Conservation (phyloP, 2,888 invertebrate genomes). For the Phasia obesa region DNA sequence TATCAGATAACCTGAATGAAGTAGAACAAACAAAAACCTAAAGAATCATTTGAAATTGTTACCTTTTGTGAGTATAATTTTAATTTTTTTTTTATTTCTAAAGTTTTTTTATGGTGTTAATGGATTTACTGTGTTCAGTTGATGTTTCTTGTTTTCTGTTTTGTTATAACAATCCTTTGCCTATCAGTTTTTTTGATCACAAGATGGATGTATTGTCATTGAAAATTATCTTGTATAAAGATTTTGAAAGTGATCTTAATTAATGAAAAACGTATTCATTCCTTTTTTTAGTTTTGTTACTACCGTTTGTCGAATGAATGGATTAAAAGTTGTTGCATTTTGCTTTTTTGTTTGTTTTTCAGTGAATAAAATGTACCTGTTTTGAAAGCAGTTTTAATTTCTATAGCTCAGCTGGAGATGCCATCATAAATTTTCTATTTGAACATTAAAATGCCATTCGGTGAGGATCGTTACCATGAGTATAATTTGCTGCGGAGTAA, state of each 20-base stretch:
- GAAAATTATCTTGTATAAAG: constrained; percentile 57
- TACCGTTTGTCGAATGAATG: constrained; percentile 15
- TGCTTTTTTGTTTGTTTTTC: constrained; percentile 3
- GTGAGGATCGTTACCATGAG: constrained; percentile 13
- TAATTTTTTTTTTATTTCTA: constrained; percentile 20
- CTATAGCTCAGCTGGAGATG: constrained; percentile 65
- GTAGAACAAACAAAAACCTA: constrained; percentile 41
- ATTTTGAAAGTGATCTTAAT: constrained; percentile 70
- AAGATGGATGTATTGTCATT: constrained; percentile 66
- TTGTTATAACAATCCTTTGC: constrained; percentile 39
- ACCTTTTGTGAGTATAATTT: constrained; percentile 68
- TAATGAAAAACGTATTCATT: constrained; percentile 57
- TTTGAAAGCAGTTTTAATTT: constrained; percentile 36
- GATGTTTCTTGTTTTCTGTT: background rate
- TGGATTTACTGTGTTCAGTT: constrained; percentile 57
- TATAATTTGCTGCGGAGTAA: constrained; percentile 46
- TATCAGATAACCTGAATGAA: constrained; percentile 50
- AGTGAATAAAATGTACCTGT: constrained; percentile 51
- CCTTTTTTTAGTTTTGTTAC: background rate
- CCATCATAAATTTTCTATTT: constrained; percentile 38
- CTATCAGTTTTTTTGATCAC: constrained; percentile 56
- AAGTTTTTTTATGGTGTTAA: constrained; percentile 35
- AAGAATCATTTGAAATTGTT: constrained; percentile 69
- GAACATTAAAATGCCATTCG: background rate
- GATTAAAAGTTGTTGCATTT: constrained; percentile 13